phyloP scores from a whole-genome alignment of 2,797 vertebrate genomes.

The Sebastes kiyomatsui region DNA sequence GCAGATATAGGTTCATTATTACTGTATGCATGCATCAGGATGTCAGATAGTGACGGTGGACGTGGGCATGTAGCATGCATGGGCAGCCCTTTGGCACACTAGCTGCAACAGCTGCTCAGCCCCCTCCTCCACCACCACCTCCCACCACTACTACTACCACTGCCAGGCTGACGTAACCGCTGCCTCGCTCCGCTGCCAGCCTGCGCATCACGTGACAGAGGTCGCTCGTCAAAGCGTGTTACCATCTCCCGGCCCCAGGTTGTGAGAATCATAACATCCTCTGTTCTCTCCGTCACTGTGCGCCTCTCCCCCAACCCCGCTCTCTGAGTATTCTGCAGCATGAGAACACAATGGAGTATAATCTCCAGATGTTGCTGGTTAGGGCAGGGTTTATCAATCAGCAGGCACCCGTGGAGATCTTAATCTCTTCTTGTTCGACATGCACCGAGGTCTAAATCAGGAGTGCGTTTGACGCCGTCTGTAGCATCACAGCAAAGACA shows the following conservation, averaged over 20 bases:
- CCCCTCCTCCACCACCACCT: conserved; percentile 31
- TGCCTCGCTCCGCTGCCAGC: conserved; percentile 48
- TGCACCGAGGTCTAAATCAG: conserved; percentile 31
- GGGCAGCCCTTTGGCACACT: conserved; percentile 65
- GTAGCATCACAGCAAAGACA: not conserved
- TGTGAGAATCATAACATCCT: conserved; percentile 49
- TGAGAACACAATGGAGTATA: conserved; percentile 25
- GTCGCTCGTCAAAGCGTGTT: conserved; percentile 66
- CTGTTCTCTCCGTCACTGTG: conserved; percentile 11
- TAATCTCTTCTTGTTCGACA: conserved; percentile 55
- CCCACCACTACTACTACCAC: conserved; percentile 59
- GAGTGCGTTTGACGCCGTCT: conserved; percentile 22
- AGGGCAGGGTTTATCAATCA: conserved; percentile 48
- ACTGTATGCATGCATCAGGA: not conserved
- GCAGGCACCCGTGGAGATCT: conserved; percentile 32
- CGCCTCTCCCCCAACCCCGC: not conserved
- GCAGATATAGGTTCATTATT: not conserved
- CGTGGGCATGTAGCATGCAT: conserved; percentile 7
- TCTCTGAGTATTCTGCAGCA: conserved; percentile 8
- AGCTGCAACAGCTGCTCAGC: conserved; percentile 73
- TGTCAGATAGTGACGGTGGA: conserved; percentile 14
- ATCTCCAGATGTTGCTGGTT: conserved; percentile 63
- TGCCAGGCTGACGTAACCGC: conserved; percentile 68
- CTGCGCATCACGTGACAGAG: conserved; percentile 62
- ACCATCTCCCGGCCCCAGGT: conserved; percentile 57